A percentile compares a stretch with the other conserved stretches of the same genome.
phyloP scores from a whole-genome alignment of 2,888 invertebrate species.

The Molanna angustata region DNA sequence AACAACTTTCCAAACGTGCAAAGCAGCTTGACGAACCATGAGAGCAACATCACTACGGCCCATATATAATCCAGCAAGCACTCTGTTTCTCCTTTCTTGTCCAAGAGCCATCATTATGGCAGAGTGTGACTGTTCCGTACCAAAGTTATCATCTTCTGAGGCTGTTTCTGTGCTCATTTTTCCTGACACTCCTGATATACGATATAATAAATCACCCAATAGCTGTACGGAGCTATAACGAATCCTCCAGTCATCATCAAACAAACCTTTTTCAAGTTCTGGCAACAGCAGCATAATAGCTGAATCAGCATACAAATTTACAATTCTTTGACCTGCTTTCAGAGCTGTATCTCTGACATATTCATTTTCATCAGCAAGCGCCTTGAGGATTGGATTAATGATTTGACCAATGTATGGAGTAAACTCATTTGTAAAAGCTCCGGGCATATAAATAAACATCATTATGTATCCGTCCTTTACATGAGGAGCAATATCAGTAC shows the following conservation, averaged over 20 bases:
- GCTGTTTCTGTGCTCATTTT: conserved; percentile 99
- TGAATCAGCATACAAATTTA: conserved; percentile 93
- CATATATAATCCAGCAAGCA: conserved; percentile 94
- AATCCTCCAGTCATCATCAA: conserved; percentile 99
- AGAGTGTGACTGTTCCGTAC: conserved; percentile 91
- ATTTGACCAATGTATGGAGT: conserved; percentile 95
- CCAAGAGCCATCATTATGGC: conserved; percentile 89
- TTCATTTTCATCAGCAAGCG: conserved; percentile 97
- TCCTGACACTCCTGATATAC: conserved; percentile 95
- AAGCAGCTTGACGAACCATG: conserved; percentile 94
- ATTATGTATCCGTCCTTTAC: conserved; percentile 99
- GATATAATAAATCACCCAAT: conserved; percentile 91
- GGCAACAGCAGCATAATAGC: conserved; percentile 91
- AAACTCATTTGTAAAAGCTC: conserved; percentile 94
- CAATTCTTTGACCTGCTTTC: conserved; percentile 94
- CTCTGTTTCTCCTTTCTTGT: conserved; percentile 84
- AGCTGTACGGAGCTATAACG: conserved; percentile 92
- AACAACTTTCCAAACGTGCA: conserved; percentile 99
- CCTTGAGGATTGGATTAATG: conserved; percentile 95
- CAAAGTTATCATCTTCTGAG: conserved; percentile 98
- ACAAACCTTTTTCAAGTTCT: conserved; percentile 89
- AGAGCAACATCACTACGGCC: conserved; percentile 95
- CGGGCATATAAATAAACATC: conserved; percentile 99
- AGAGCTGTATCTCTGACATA: conserved; percentile 97
- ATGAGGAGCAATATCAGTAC: conserved; percentile 91